Conservation (phyloP, 2,113 vertebrate genomes). For the Odocoileus virginianus region DNA sequence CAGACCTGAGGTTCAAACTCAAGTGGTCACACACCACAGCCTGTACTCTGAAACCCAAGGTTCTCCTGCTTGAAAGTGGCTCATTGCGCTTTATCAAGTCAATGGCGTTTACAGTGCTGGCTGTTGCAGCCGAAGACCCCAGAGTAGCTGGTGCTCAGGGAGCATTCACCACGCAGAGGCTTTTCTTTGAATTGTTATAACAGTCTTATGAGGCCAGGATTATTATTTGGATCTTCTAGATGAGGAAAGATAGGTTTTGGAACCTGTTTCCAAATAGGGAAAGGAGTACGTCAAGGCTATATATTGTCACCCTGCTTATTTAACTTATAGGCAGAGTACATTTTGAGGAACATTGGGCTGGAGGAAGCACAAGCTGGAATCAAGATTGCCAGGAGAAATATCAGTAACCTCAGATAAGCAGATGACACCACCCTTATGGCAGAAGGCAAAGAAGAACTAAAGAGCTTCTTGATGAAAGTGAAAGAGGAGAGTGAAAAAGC, state of each 20-base stretch:
- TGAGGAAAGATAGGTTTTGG: neutral
- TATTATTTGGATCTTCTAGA: neutral
- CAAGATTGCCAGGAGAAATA: neutral
- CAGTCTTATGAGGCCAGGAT: neutral
- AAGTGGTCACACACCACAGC: fast-evolving
- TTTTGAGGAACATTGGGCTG: neutral
- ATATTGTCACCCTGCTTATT: neutral
- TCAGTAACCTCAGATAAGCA: neutral
- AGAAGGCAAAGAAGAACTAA: neutral
- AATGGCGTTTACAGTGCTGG: neutral
- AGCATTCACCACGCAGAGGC: fast-evolving
- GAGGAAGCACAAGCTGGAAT: neutral
- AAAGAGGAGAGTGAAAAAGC: neutral
- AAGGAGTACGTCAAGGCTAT: neutral
- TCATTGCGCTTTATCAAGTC: fast-evolving
- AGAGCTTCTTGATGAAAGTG: neutral
- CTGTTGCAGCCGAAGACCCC: neutral
- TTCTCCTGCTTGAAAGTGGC: neutral
- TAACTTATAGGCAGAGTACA: neutral
- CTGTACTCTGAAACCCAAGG: neutral
- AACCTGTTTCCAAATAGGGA: neutral
- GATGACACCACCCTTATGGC: neutral
- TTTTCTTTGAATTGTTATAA: neutral
- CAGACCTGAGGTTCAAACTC: neutral
- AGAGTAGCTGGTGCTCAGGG: fast-evolving